These are phyloP conservation scores for Epizoanthus rinbou DNA, from an alignment of 92 coral and sea anemone species.

Conservation along the genomic window DNA sequence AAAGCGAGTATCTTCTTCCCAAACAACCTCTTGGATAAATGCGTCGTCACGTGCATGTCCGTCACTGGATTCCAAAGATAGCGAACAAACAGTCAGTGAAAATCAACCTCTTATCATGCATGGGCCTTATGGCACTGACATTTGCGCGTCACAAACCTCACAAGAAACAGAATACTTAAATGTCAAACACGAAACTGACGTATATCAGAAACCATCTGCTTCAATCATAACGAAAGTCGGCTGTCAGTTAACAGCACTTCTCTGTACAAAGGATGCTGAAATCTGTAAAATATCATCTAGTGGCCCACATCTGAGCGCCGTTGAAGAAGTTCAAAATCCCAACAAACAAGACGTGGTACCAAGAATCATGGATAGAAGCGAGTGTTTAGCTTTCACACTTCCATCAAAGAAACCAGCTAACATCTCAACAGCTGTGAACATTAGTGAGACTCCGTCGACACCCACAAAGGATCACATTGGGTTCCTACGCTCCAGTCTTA, in stretches of 20 bases:
- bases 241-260: too few relatives aligned
- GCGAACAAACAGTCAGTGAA: not conserved
- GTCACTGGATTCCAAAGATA: not conserved
- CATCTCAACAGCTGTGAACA: not conserved
- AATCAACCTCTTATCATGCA: not conserved
- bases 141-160: too few relatives aligned
- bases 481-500: not conserved
- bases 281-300: not conserved
- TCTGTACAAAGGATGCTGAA: not conserved
- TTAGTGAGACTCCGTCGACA: too few relatives aligned
- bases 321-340: not conserved
- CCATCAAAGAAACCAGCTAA: not conserved
- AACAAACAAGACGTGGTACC: not conserved
- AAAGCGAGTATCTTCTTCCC: not conserved
- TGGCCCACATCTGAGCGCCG: too few relatives aligned
- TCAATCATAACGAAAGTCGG: too few relatives aligned
- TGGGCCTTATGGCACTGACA: too few relatives aligned
- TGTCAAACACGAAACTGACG: too few relatives aligned
- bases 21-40: not conserved
- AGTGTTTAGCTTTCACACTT: not conserved
- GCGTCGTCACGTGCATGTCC: not conserved
- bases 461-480: not conserved
- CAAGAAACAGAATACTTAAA: too few relatives aligned
- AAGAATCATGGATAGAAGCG: too few relatives aligned
- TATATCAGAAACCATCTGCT: too few relatives aligned